Evolutionary conservation across 2,888 invertebrate species (phyloP).

Genomic region (Liopterus haemorrhoidalis): DNA sequence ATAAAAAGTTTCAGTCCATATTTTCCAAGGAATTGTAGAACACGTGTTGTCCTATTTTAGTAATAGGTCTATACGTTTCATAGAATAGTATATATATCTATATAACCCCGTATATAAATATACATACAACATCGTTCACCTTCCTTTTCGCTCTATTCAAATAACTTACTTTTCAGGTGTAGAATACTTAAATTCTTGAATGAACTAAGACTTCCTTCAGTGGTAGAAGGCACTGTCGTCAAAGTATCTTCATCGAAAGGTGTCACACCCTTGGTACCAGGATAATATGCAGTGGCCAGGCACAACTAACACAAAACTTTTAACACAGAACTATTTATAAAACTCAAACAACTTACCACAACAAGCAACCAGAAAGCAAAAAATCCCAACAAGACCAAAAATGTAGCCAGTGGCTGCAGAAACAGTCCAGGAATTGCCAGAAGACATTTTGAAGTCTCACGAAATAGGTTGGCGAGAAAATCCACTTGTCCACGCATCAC

Average conservation of each 20-base stretch:
- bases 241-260: slow-evolving; percentile 28
- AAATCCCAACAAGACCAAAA: slow-evolving; percentile 69
- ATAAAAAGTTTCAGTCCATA: too few species aligned
- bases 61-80: too few species aligned
- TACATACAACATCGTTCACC: too few species aligned
- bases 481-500: slow-evolving; percentile 74
- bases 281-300: slow-evolving; percentile 76
- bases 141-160: too few species aligned
- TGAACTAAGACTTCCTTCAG: slow-evolving; percentile 14
- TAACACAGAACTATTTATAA: not conserved
- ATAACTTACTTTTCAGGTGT: slow-evolving; percentile 36
- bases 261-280: slow-evolving; percentile 38
- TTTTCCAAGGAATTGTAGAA: too few species aligned
- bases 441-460: slow-evolving; percentile 84
- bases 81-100: too few species aligned
- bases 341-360: slow-evolving; percentile 56
- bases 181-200: slow-evolving; percentile 28
- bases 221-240: slow-evolving; percentile 31
- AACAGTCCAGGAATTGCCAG: slow-evolving; percentile 77
- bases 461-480: slow-evolving; percentile 78
- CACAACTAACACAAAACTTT: slow-evolving; percentile 50
- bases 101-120: too few species aligned
- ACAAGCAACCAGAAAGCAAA: slow-evolving; percentile 82
- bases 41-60: too few species aligned
- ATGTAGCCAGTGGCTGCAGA: slow-evolving; percentile 78